Base-by-base conservation (phyloP, 2,888 invertebrate species). In the Clusia tigrina region DNA sequence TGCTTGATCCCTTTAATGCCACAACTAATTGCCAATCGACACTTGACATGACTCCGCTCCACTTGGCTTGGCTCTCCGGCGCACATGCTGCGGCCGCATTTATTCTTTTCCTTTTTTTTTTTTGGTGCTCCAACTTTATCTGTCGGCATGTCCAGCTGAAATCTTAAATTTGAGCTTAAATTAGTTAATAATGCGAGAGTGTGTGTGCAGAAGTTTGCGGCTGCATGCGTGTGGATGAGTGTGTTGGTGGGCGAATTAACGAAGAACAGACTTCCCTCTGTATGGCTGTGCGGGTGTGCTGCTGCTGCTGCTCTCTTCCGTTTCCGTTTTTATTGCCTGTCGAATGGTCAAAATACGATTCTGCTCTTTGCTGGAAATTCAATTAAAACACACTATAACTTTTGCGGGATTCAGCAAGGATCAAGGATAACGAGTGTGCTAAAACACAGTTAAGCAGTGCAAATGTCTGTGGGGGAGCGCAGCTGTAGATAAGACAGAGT, bases 381-480 rank as follows among this genome's bases (percentile, higher is more conserved):
- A 75, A 75, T 75, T 75, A 75, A 77, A 76, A 75, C 66, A 64
- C 66, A 70, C 73, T 78, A 74, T 77, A 74, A 72, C 71, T 65
- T 69, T 67, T 48, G 59, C 15, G 54, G 25, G 52, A 25, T 25
- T 54, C 25, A 48, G 17, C n/a, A 18, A 26, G 25, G 51, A 51
- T 48, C 17, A 20, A 2, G 25, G 42, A 56, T 24, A 56, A 58
- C 46, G 61, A 58, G 58, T 46, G 57, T 23, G 46, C 57, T 57
- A 46, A 48, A 38, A 57, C 17, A 23, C 42, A 46, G 46, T 46
- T 57, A 24, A 23, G 37, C 37, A n/a, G 20, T 57, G 24, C 24
- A 46, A 18, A 48, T 48, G 48, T 53, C 25, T 26, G 26, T 17
- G 48, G 48, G 32, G 20, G 20, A 48, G 5, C 2, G 48, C 20